phyloP scores from a whole-genome alignment of 92 coral and sea anemone genomes.

The Hydrozoanthus gracilis region DNA sequence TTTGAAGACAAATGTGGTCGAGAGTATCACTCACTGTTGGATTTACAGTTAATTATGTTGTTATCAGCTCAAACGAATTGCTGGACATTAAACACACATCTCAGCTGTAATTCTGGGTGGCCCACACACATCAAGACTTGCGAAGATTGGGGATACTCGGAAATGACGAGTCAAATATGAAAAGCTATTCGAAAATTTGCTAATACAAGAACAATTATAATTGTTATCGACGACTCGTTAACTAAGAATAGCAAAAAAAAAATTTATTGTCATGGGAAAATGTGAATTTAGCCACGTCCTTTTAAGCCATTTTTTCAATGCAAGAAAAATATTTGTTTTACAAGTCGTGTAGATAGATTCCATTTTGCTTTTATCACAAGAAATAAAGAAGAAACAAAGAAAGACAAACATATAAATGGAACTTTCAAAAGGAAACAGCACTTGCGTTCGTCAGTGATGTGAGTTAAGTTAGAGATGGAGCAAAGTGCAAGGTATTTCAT shows the following conservation, averaged over 20 bases:
- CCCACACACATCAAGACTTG: neutral
- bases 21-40: conserved; percentile 11
- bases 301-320: conserved; percentile 49
- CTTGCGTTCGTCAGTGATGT: conserved; percentile 47
- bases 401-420: conserved; percentile 76
- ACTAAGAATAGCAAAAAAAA: neutral
- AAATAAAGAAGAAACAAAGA: conserved; percentile 62
- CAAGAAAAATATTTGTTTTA: conserved; percentile 73
- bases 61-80: conserved; percentile 19
- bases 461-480: conserved; percentile 1
- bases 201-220: neutral
- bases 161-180: neutral
- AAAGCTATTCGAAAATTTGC: neutral
- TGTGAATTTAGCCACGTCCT: conserved; percentile 16
- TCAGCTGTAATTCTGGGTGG: conserved; percentile 31
- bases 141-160: neutral
- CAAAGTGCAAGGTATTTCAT: neutral
- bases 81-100: conserved; percentile 32
- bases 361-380: conserved; percentile 83
- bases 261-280: conserved; percentile 24
- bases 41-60: conserved; percentile 15
- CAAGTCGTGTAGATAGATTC: conserved; percentile 65
- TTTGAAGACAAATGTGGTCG: neutral
- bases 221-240: conserved; percentile 9
- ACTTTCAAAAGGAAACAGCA: conserved; percentile 54